Evolutionary conservation across 2,113 vertebrate species (phyloP).

Genomic region (Vimba vimba): DNA sequence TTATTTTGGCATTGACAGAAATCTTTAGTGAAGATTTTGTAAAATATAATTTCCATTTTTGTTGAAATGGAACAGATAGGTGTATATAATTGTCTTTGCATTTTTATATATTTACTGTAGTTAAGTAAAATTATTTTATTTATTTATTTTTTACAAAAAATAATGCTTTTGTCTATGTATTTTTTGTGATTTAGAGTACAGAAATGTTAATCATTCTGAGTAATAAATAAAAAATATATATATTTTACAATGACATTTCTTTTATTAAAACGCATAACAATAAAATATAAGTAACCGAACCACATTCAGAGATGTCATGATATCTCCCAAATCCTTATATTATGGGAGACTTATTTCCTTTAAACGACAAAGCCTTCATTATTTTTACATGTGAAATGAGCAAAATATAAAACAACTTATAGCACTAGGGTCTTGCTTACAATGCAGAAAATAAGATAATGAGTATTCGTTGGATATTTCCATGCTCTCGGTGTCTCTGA

Average conservation of each 20-base stretch:
- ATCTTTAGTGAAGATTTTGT: neutral
- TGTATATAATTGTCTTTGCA: slow-evolving; percentile 21
- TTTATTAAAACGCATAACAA: neutral
- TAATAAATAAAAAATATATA: neutral
- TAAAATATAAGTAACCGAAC: neutral
- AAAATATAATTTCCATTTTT: neutral
- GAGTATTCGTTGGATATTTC: neutral
- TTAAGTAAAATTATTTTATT: neutral
- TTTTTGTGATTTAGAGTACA: neutral
- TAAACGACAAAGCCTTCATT: neutral
- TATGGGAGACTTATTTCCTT: neutral
- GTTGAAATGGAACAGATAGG: neutral
- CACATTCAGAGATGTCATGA: neutral
- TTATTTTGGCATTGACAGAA: neutral
- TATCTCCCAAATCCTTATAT: neutral
- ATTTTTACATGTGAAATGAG: neutral
- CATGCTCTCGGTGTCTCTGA: neutral
- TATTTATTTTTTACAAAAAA: slow-evolving; percentile 13
- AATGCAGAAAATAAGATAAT: neutral
- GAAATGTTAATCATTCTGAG: neutral
- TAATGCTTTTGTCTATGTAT: neutral
- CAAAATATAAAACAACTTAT: neutral
- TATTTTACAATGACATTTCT: neutral
- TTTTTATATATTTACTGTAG: slow-evolving; percentile 21
- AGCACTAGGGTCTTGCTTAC: neutral